Percentiles rank a stretch among this genome's conserved stretches.
Evolutionary conservation across 1,140 invertebrate genomes (phyloP).

Genomic region (Drosophila grimshawi): DNA sequence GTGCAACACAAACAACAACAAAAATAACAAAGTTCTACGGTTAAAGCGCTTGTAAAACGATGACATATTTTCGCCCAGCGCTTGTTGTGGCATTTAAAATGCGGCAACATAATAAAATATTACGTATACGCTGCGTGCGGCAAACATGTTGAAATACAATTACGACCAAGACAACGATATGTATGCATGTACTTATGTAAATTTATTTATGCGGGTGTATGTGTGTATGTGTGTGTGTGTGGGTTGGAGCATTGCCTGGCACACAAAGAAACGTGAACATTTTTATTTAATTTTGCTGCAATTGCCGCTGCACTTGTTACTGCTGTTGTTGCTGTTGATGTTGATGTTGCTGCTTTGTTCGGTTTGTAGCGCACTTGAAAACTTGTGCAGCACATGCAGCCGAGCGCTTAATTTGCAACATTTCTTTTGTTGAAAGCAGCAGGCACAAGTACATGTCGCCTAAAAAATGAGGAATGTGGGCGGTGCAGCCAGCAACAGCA

Average conservation of each 20-base stretch:
- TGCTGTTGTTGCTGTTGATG: constrained; percentile 14
- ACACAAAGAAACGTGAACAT: constrained; percentile 58
- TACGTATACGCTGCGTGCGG: constrained; percentile 53
- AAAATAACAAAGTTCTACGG: constrained; percentile 32
- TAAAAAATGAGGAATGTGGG: constrained; percentile 11
- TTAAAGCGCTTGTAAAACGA: constrained; percentile 44
- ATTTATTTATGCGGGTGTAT: background rate
- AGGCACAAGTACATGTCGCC: constrained; percentile 55
- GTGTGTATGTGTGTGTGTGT: constrained; percentile 1
- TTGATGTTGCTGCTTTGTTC: constrained; percentile 38
- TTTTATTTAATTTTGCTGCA: constrained; percentile 78
- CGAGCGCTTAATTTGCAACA: constrained; percentile 80
- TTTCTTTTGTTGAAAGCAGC: constrained; percentile 66
- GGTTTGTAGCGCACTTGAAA: constrained; percentile 65
- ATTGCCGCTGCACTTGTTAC: constrained; percentile 25
- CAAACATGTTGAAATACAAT: constrained; percentile 73
- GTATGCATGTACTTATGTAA: constrained; percentile 16
- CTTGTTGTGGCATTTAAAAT: constrained; percentile 50
- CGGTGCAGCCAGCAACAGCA: constrained; percentile 7
- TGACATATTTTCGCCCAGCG: constrained; percentile 63
- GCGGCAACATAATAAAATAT: constrained; percentile 68
- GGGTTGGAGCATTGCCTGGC: constrained; percentile 30
- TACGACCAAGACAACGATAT: constrained; percentile 48
- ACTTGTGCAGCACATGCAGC: constrained; percentile 64
- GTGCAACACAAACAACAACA: constrained; percentile 7